Conservation (phyloP, 2,797 vertebrate genomes). For the Tragopan temminckii region DNA sequence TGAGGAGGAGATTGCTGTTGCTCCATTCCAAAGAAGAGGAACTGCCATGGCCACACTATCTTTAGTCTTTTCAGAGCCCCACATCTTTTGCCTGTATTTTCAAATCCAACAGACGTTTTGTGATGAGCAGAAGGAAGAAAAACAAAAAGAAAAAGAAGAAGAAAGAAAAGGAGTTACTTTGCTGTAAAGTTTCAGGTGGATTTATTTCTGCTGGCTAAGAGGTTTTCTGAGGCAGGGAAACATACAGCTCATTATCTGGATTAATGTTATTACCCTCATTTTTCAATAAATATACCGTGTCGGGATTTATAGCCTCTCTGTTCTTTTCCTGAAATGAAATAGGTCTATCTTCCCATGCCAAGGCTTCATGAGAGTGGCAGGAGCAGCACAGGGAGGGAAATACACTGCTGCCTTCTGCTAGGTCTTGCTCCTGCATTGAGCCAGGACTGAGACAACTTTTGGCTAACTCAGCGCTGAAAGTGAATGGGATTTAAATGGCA, state of each 20-base stretch:
- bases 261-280: constrained; percentile 8
- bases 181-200: not conserved
- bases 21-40: not conserved
- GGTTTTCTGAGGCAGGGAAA: not conserved
- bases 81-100: not conserved
- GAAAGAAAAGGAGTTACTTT: not conserved
- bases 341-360: not conserved
- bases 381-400: not conserved
- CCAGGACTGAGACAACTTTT: not conserved
- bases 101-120: not conserved
- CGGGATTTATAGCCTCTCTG: not conserved
- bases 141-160: not conserved
- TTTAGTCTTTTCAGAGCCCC: not conserved
- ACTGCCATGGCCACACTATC: fast-evolving
- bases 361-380: not conserved
- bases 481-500: not conserved
- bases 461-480: not conserved
- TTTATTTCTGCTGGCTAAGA: constrained; percentile 21
- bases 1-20: not conserved
- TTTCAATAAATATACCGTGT: not conserved
- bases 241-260: not conserved
- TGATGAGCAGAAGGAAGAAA: not conserved
- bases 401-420: not conserved
- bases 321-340: not conserved
- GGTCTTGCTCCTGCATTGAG: not conserved